Evolutionary conservation across 1,140 invertebrate genomes (phyloP), one percentile per base, ranked within the genome.

Genomic region (Helicorthomorpha holstii): DNA sequence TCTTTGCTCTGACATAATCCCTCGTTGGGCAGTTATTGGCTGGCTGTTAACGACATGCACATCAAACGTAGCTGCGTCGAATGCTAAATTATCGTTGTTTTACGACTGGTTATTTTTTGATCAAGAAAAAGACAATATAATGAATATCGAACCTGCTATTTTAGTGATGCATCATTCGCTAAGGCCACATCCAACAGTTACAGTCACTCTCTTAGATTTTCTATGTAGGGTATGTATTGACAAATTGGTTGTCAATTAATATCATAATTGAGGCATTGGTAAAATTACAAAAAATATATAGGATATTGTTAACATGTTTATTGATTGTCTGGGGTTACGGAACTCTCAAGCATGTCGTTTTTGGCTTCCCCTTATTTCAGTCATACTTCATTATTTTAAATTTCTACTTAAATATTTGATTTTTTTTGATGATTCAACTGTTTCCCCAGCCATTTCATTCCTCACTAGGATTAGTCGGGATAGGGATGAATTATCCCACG

Each of bases 121-220:
- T 63, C 79, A 85, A 26, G 83, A 88, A 50, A 89, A 88, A 68
- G 93, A 97, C 68, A 97, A 93, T 64, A 98, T 98, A 55, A 98
- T 97, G 93, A 95, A 96, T 66, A 94, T 97, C 61, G 93, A 97
- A 69, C 93, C 93, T n/a, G 92, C 89, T 10, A 95, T 97, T 64
- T 74, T 98, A 52, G 90, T 97, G 0, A 98, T 97, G 91, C 87
- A 91, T 66, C 86, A 96, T 73, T 95, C 90, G 34, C 89, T 97
- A 76, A 78, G 87, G 64, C 88, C 87, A 60, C 92, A 97, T 75
- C 89, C 92, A 42, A 83, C 84, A 41, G 90, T 96, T 53, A 95
- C 91, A 59, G 89, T 87, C 46, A 93, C 89, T 12, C 72, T 97
- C 47, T 69, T 97, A 54, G 92, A 97, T 70, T 98, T 97, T 70